Percentiles rank a stretch among this genome's conserved stretches.
These are phyloP conservation scores for Scaptomyza pallida DNA, from an alignment of 1,140 invertebrate genomes.

Conservation along the genomic window DNA sequence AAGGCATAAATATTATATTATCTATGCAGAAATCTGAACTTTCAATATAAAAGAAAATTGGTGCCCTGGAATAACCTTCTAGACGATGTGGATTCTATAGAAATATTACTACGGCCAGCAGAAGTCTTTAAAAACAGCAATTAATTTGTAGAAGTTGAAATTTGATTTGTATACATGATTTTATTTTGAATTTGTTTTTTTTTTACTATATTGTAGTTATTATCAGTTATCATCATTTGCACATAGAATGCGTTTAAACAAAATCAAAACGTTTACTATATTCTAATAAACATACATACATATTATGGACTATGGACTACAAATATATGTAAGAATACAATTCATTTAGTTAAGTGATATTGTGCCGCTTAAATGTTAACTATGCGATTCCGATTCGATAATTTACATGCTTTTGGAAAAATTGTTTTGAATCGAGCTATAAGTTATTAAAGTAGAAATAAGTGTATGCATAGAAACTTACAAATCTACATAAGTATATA, in stretches of 20 bases:
- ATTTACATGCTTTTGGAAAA: conserved; percentile 49
- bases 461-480: conserved; percentile 14
- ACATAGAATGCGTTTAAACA: conserved; percentile 29
- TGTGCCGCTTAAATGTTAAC: conserved; percentile 81
- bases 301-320: conserved; percentile 30
- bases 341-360: conserved; percentile 69
- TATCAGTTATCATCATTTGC: conserved; percentile 50
- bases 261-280: conserved; percentile 47
- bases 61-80: not conserved
- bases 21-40: conserved; percentile 20
- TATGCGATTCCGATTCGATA: conserved; percentile 51
- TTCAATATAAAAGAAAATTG: not conserved
- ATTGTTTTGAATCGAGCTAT: conserved; percentile 39
- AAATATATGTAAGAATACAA: conserved; percentile 51
- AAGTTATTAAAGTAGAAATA: conserved; percentile 21
- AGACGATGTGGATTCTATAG: not conserved
- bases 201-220: conserved; percentile 59
- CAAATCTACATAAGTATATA: conserved; percentile 31
- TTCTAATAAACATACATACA: conserved; percentile 42
- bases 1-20: not conserved
- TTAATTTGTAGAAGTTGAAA: not conserved
- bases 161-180: conserved; percentile 42
- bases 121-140: not conserved
- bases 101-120: conserved; percentile 17
- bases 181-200: conserved; percentile 39